Base-by-base conservation (phyloP, 23 tunicate species). In the Halocynthia roretzi region DNA sequence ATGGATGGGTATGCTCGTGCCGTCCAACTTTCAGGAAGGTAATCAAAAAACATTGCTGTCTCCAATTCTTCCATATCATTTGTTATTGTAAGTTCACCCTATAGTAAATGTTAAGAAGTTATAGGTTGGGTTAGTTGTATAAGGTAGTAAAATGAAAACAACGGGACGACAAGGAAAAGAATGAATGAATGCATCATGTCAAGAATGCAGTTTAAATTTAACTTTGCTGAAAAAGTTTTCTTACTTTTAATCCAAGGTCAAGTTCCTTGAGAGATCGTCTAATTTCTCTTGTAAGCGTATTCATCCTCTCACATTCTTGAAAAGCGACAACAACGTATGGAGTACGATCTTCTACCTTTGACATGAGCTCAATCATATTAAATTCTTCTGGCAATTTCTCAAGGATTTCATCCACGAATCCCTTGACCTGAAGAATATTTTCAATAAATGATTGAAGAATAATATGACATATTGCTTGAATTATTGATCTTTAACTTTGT, bases 321-420 rank as follows among this genome's bases (percentile, higher is more conserved):
- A 96, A 91, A n/a, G 96, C 99, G 6, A 96, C 99, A n/a, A 96
- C 99, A 60, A 89, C 80, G 71, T 96, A 96, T n/a, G 99, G 99
- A 50, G 93, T 96, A 8, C 91, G 73, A 70, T 96, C 99, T 63
- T 89, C 96, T 17, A 87, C 99, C 58, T 85, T 89, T 22, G 85
- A 61, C 8, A 90, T 22, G 83, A 96, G 53, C 71, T 96, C 99
- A 21, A 70, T 20, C 49, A 96, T 86, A 72, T 89, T 89, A 65
- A 96, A 96, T 56, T 78, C 86, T 61, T 89, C 99, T 6, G 99
- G 99, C 22, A 96, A 73, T 79, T 89, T 89, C 58, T 96, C 99
- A 14, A 96, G 78, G 21, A 90, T 90, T 54, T 96, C 99, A 76
- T 96, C 99, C 53, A 96, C 73, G 57, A 90, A 57, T 8, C 85